These are phyloP conservation scores for Takifugu bimaculatus DNA, from an alignment of 2,113 vertebrate genomes.

Conservation along the genomic window DNA sequence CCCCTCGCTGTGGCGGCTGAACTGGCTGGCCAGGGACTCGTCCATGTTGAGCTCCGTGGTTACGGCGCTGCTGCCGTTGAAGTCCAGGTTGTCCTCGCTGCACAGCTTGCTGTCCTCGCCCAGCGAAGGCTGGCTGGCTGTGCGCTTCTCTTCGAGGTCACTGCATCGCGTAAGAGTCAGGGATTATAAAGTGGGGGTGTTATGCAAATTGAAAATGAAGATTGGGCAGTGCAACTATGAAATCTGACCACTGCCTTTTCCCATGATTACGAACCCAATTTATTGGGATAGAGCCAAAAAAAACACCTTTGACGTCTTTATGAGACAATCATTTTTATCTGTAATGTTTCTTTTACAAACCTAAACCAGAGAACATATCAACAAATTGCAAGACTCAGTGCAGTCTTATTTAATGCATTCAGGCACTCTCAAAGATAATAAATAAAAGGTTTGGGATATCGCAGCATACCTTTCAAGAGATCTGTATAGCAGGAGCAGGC, in stretches of 20 bases:
- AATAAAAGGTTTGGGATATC: slow-evolving; percentile 24
- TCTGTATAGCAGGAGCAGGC: slow-evolving; percentile 76
- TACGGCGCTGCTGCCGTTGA: slow-evolving; percentile 81
- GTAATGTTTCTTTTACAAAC: background rate
- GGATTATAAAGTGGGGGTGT: background rate
- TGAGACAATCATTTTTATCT: background rate
- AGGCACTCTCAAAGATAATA: slow-evolving; percentile 9
- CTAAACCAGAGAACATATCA: background rate
- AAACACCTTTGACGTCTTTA: no score
- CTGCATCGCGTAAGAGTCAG: slow-evolving; percentile 50
- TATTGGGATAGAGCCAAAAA: no score
- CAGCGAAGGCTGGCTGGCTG: slow-evolving; percentile 84
- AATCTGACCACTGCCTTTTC: background rate
- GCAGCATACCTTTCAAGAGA: slow-evolving; percentile 91
- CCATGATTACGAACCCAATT: no score
- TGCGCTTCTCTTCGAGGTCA: slow-evolving; percentile 87
- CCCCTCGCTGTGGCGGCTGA: slow-evolving; percentile 80
- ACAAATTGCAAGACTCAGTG: background rate
- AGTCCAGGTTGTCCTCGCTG: slow-evolving; percentile 85
- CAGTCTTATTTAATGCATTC: background rate
- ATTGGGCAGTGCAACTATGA: background rate
- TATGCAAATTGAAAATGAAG: background rate
- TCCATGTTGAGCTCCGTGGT: slow-evolving; percentile 88
- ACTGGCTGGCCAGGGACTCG: slow-evolving; percentile 87
- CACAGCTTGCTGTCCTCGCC: slow-evolving; percentile 83